Base-by-base conservation (phyloP, 2,888 invertebrate genomes). In the Drosophila histrio region DNA sequence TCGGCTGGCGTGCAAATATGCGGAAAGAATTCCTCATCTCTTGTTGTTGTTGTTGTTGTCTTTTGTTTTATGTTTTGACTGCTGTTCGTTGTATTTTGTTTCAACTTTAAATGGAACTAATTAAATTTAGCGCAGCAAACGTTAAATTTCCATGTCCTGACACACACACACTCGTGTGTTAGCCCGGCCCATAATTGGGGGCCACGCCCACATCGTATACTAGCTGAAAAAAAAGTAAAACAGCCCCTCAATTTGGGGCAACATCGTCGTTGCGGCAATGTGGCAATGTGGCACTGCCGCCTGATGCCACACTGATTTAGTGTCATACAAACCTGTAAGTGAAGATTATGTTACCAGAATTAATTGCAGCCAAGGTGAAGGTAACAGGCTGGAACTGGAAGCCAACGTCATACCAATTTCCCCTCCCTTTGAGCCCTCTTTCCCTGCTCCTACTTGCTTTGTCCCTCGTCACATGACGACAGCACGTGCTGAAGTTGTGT, bases 1-100 rank as follows among this genome's bases (percentile, higher is more conserved):
- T 90, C 90, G 84, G 79, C 88, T 90, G 74, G 90, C 90, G 90
- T 90, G 90, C 90, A 90, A 90, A 90, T 89, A 90, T 90, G 90
- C 87, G 87, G 72, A 81, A 79, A 79, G 72, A 72, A 69, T 72
- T 58, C 66, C 65, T 56, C 47, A 54, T 57, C 36, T 60, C 56
- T 63, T 59, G 60, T 57, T 59, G 21, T 41, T 49, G n/a, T 54
- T 44, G 44, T 11, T 32, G 15, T 38, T 58, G 19, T 54, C 32
- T 52, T 13, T 50, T 56, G 39, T 66, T 49, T 39, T 54, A 30
- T 58, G 56, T 57, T 66, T 54, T 53, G 60, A 47, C 56, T 53
- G 44, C 64, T 57, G 57, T 43, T 49, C 50, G 46, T 36, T 30
- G 44, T 30, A 56, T 66, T 68, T 68, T 24, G 38, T 39, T 61